These are phyloP conservation scores for Hyles euphorbiae DNA, from an alignment of 1,140 invertebrate species.

Conservation along the genomic window DNA sequence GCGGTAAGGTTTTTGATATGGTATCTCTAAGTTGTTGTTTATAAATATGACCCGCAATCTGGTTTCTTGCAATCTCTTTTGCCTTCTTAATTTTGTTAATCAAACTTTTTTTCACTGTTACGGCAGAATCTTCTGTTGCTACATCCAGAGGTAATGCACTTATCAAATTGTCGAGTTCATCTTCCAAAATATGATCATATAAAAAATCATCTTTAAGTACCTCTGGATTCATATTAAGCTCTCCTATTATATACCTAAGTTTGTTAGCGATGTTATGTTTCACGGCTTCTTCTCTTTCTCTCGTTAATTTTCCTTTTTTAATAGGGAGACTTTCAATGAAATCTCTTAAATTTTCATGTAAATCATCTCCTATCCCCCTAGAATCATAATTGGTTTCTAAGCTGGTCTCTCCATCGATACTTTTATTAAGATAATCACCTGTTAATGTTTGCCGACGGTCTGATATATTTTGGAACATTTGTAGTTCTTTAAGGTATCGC, in stretches of 20 bases:
- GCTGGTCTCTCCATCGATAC: slow-evolving; percentile 5
- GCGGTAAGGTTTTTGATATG: slow-evolving; percentile 16
- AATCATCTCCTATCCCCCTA: slow-evolving; percentile 1
- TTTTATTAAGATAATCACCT: slow-evolving; percentile 1
- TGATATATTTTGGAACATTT: slow-evolving; percentile 9
- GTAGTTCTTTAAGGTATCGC: slow-evolving; percentile 4
- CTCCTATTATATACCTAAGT: slow-evolving; percentile 35
- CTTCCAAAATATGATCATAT: slow-evolving; percentile 26
- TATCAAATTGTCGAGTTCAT: slow-evolving; percentile 26
- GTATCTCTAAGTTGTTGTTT: slow-evolving; percentile 3
- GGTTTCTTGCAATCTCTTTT: slow-evolving; percentile 14
- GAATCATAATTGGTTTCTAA: not conserved
- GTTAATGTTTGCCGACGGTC: not conserved
- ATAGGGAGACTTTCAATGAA: slow-evolving; percentile 34
- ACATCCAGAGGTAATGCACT: slow-evolving; percentile 16
- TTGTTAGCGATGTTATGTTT: slow-evolving; percentile 34
- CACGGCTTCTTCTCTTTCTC: slow-evolving; percentile 12
- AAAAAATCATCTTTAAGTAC: slow-evolving; percentile 31
- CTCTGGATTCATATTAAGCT: slow-evolving; percentile 35
- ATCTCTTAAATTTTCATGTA: slow-evolving; percentile 35
- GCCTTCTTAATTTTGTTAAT: slow-evolving; percentile 6
- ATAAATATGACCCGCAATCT: slow-evolving; percentile 4
- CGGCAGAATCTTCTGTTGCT: slow-evolving; percentile 10
- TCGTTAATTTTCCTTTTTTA: not conserved
- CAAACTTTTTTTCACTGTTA: slow-evolving; percentile 13